Evolutionary conservation across 2,113 vertebrate genomes (phyloP), one percentile per base, ranked within the genome.

Genomic region (Passer domesticus): DNA sequence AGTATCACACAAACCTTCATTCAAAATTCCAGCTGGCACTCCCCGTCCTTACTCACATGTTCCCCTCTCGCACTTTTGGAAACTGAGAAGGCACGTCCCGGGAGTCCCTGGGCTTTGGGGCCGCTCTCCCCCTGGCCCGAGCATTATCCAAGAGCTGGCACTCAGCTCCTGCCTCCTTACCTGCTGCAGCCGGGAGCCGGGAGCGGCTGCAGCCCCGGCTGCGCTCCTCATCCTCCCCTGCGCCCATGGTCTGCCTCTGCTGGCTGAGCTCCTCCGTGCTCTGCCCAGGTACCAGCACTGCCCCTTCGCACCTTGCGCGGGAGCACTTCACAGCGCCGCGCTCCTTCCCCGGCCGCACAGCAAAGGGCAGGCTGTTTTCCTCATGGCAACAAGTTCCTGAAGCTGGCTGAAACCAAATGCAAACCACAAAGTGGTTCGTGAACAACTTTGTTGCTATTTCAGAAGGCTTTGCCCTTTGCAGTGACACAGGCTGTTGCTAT

Each of bases 401-500:
- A 90, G 94, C 92, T 25, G 80, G 44, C 59, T 53, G 78, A 76
- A 96, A 95, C 81, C 95, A 95, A 96, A 39, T 2, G 95, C 92
- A 94, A 96, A 93, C 96, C 95, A 53, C 95, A 53, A 89, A 96
- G 97, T 96, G 97, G 95, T 94, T 96, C 88, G 96, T 87, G 95
- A 96, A 94, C 92, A 98, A 98, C 97, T 98, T 98, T 97, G 97
- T 96, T 97, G 96, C 98, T 97, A 97, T 97, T 98, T 97, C 98
- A 94, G 97, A 97, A 97, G 97, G 98, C 97, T 98, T 98, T 98
- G 98, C 98, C 98, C 98, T 98, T 97, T 96, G 75, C 96, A 41
- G 97, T 97, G 98, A 98, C 98, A 98, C 97, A 94, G 96, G 89
- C 97, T 96, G 97, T 97, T 98, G 97, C 98, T 98, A 98, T 98